phyloP scores from a whole-genome alignment of 2,797 vertebrate genomes.

The Hephaestus fuliginosus region DNA sequence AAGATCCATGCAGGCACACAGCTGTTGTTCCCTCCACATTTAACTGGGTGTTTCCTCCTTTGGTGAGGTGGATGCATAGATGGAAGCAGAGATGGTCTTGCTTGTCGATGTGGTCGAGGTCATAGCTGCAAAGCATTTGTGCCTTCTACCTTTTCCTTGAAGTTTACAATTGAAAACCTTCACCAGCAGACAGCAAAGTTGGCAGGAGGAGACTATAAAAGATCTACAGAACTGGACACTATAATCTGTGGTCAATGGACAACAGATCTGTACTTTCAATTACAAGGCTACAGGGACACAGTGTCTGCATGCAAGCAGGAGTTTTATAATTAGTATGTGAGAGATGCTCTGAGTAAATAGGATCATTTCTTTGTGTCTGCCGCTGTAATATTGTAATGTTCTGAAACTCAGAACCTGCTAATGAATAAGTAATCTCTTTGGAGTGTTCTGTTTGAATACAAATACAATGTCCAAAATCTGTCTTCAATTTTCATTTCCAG shows the following conservation, averaged over 20 bases:
- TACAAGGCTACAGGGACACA: conserved; percentile 13
- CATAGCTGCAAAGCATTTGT: no score
- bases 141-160: no score
- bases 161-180: no score
- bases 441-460: not conserved
- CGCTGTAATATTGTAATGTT: conserved; percentile 12
- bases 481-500: not conserved
- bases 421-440: conserved; percentile 1
- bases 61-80: no score
- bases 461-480: not conserved
- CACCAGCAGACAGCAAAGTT: no score
- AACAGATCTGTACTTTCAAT: conserved; percentile 7
- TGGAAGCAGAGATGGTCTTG: no score
- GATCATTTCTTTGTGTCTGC: conserved; percentile 23
- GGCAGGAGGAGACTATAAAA: not conserved
- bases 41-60: no score
- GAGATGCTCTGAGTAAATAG: conserved; percentile 12
- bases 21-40: no score
- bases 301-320: conserved; percentile 5
- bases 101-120: no score
- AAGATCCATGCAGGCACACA: no score
- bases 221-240: conserved; percentile 2
- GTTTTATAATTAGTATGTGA: conserved; percentile 35
- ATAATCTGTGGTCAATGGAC: conserved; percentile 14
- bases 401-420: conserved; percentile 14